Base-by-base conservation (phyloP, 2,888 invertebrate species). In the Axea sp. region DNA sequence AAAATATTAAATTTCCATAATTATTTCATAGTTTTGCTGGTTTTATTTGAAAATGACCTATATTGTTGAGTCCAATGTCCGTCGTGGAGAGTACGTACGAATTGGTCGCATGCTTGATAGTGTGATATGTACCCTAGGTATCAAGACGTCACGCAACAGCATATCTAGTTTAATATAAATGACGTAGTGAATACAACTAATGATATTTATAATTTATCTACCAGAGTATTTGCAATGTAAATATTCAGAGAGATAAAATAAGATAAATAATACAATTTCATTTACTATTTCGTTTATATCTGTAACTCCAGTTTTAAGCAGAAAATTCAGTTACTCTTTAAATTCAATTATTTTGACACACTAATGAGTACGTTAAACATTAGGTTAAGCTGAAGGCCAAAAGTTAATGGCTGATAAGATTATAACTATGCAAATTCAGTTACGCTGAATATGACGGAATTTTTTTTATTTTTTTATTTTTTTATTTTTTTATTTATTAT, bases 111-210 rank as follows among this genome's bases (percentile, higher is more conserved):
- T 55, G 60, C 62, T 47, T 33, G 30, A n/a, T 69, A 31, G 33
- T 71, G 55, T 62, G 62, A 71, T 43, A 53, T 33, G 49, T 47
- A 47, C 55, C 24, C 2, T 9, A 12, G 17, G 26, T 69, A 62
- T 71, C 71, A 71, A 55, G 47, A 62, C 47, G 55, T 55, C 71
- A 71, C 71, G 71, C 62, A 71, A 71, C 33, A 39, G 39, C 53
- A 60, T 60, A 59, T 60, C 59, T 53, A 59, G 47, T 71, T 71
- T 55, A 47, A 55, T 55, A 55, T 62, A 62, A 71, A 55, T 47
- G 39, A 45, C 37, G 53, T 45, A 49, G 41, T 59, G 33, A 49
- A 59, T 35, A 60, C 24, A 51, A 60, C 14, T 35, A 53, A 59
- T 68, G 49, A 68, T 68, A 43, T 59, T 57, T 49, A 49, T 49